A percentile compares a stretch with the other conserved stretches of the same genome.
phyloP scores from a whole-genome alignment of 2,113 vertebrate genomes.

The Tragelaphus scriptus region DNA sequence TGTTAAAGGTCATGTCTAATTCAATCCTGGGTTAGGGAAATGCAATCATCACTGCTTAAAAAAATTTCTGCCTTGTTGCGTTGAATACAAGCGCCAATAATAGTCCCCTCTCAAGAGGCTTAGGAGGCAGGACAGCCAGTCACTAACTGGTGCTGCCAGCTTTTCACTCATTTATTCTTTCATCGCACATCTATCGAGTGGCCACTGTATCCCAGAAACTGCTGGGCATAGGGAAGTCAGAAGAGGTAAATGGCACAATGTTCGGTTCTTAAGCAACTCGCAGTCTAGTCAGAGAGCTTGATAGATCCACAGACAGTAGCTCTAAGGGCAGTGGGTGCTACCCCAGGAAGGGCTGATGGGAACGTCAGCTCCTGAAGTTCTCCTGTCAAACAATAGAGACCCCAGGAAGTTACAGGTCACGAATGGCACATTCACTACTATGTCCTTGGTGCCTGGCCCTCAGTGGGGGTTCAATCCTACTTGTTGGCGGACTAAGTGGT shows the following conservation, averaged over 20 bases:
- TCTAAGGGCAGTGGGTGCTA: not conserved
- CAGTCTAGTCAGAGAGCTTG: not conserved
- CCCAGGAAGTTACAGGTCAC: not conserved
- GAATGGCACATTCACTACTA: too few species aligned
- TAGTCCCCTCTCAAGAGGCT: not conserved
- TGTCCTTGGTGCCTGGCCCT: not conserved
- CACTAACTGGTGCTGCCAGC: not conserved
- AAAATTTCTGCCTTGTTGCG: not conserved
- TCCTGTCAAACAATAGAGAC: not conserved
- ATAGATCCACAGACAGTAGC: too few species aligned
- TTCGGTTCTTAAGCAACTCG: not conserved
- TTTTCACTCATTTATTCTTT: not conserved
- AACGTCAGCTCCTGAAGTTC: not conserved
- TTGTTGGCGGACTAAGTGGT: not conserved
- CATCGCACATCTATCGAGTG: not conserved
- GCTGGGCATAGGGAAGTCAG: not conserved
- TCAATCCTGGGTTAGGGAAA: not conserved
- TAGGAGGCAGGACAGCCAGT: not conserved
- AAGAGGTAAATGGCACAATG: too few species aligned
- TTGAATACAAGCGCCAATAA: not conserved
- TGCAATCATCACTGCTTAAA: not conserved
- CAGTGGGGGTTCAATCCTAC: not conserved
- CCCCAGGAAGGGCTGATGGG: not conserved
- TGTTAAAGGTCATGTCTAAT: not conserved
- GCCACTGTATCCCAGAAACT: not conserved